Evolutionary conservation across 2,113 vertebrate genomes (phyloP), one percentile per base, ranked within the genome.

Genomic region (Pygoscelis adeliae): DNA sequence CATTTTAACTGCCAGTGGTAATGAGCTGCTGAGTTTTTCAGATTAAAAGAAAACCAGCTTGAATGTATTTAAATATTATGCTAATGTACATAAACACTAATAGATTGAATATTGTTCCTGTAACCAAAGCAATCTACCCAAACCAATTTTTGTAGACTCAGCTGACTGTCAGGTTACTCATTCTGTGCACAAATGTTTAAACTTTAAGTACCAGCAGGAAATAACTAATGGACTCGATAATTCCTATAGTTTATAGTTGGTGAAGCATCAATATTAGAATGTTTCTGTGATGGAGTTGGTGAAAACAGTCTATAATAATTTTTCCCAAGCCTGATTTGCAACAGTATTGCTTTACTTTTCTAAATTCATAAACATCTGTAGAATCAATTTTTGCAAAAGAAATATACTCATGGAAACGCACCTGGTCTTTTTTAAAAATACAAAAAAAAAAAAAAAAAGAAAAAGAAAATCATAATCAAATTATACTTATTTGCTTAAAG

Each of bases 21-120:
- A 94, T 95, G 77, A 93, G 79, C 69, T 93, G 96, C 93, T 92
- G 84, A 89, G 82, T 90, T 87, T 87, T 95, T 88, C 93, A 87
- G 82, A 93, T 97, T 91, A 94, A 95, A 97, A 96, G 79, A 83
- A 93, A 90, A 80, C 40, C 47, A 56, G 13, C 25, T 93, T 47
- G 26, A 65, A 78, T 66, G 40, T 87, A 88, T 77, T 88, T 83
- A 81, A 80, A 66, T 71, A 53, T 80, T 94, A 72, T 79, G 58
- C 76, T 90, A 89, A 93, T 89, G 22, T 86, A 85, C 69, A 47
- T 92, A 89, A 90, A 86, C 42, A 36, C 12, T 29, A 90, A 66
- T 82, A 70, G 16, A 17, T 72, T 69, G 62, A 90, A 46, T 94
- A 71, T 34, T 3, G 0, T 94, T 87, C 20, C 25, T 83, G 42